A percentile compares a stretch with the other conserved stretches of the same genome.
Evolutionary conservation across 2,888 invertebrate species (phyloP).

Genomic region (Itoplectis maculator): DNA sequence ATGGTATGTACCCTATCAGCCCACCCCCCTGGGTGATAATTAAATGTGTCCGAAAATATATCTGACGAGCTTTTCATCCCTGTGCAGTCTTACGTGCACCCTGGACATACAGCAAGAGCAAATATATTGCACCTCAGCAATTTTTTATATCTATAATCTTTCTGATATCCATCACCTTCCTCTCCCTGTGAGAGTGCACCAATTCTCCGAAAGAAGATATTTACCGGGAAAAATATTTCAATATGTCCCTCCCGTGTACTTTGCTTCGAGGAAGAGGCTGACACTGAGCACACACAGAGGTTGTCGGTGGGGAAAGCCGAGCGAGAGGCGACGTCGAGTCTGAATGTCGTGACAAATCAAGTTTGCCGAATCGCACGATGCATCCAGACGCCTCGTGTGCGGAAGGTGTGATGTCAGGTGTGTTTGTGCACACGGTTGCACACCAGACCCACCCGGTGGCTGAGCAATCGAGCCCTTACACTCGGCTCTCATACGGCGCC

Average conservation of each 20-base stretch:
- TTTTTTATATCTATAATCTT: not conserved
- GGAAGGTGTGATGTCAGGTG: constrained; percentile 1
- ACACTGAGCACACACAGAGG: too few relatives aligned
- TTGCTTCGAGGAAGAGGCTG: too few relatives aligned
- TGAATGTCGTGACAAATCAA: constrained; percentile 48
- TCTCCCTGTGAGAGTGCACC: not conserved
- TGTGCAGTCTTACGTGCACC: too few relatives aligned
- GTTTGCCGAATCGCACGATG: constrained; percentile 21
- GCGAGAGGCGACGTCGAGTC: not conserved
- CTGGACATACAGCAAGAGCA: too few relatives aligned
- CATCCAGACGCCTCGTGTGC: not conserved
- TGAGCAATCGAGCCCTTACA: not conserved
- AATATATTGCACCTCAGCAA: too few relatives aligned
- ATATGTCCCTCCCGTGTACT: too few relatives aligned
- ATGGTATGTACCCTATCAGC: constrained; percentile 3
- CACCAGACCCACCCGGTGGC: not conserved
- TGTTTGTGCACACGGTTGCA: not conserved
- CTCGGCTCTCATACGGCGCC: not conserved
- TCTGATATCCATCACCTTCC: not conserved
- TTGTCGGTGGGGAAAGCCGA: not conserved
- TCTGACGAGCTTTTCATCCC: too few relatives aligned
- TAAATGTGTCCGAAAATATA: not conserved
- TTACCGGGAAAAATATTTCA: too few relatives aligned
- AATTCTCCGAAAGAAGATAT: not conserved
- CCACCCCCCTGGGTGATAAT: not conserved